phyloP scores from a whole-genome alignment of 2,113 vertebrate species.

The Bufo gargarizans region DNA sequence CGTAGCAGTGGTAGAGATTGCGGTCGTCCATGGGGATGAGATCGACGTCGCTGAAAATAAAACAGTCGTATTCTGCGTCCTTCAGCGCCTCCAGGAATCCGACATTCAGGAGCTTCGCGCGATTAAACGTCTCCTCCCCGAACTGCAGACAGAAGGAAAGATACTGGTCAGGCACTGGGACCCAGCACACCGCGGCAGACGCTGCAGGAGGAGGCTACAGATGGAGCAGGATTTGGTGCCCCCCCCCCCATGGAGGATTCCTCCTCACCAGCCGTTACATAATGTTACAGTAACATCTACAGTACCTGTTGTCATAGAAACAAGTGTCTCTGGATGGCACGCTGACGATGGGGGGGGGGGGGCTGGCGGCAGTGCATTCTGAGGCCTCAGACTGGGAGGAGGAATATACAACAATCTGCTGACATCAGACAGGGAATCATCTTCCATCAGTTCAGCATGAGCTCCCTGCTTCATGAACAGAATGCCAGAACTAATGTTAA shows the following conservation, averaged over 20 bases:
- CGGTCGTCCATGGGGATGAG: slow-evolving; percentile 99
- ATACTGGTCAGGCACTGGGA: too few relatives aligned
- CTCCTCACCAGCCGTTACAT: not conserved
- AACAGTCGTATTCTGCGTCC: slow-evolving; percentile 92
- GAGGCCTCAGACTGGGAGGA: too few relatives aligned
- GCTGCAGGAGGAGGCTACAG: not conserved
- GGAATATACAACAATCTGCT: too few relatives aligned
- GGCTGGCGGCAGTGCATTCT: too few relatives aligned
- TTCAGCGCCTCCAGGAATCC: slow-evolving; percentile 92
- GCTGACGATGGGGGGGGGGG: not conserved
- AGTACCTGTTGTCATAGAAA: slow-evolving; percentile 6
- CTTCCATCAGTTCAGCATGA: too few relatives aligned
- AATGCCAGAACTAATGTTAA: too few relatives aligned
- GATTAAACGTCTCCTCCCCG: slow-evolving; percentile 95
- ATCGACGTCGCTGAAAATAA: slow-evolving; percentile 98
- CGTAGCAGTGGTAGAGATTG: slow-evolving; percentile 96
- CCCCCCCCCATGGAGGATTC: not conserved
- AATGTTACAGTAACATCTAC: not conserved
- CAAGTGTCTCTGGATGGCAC: not conserved
- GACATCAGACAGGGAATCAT: too few relatives aligned
- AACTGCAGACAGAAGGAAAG: slow-evolving; percentile 72
- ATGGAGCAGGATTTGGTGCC: not conserved
- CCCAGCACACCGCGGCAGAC: not conserved
- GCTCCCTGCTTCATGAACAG: too few relatives aligned
- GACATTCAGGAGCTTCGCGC: slow-evolving; percentile 94